Evolutionary conservation across 2,888 invertebrate species (phyloP).

Genomic region (Polyommatus iphigenia): DNA sequence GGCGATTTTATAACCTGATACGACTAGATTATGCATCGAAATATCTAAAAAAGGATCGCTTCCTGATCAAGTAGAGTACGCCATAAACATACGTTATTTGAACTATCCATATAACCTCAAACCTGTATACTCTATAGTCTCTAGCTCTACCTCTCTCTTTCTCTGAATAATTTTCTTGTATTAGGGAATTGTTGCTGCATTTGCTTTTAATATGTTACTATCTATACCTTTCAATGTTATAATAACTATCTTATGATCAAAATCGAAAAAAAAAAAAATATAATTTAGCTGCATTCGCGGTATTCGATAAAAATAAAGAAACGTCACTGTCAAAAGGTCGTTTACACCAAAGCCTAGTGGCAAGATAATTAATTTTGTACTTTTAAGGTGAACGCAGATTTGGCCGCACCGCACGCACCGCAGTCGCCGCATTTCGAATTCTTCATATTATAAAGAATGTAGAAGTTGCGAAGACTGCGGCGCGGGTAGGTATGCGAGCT

Average conservation of each 20-base stretch:
- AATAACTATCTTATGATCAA: neutral
- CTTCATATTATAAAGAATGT: too few species aligned
- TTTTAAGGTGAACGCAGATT: too few species aligned
- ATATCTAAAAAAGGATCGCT: neutral
- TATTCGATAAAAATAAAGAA: neutral
- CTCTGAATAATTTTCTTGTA: neutral
- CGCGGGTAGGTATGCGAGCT: too few species aligned
- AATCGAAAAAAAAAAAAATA: neutral
- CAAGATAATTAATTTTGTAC: neutral
- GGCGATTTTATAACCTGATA: neutral
- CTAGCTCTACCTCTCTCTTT: too few species aligned
- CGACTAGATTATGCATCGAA: neutral
- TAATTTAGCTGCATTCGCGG: neutral
- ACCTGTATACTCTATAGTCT: neutral
- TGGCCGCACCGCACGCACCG: too few species aligned
- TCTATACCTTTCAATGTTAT: neutral
- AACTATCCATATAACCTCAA: neutral
- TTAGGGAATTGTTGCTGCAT: neutral
- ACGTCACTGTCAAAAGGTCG: constrained; percentile 17
- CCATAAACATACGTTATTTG: neutral
- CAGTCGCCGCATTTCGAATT: too few species aligned
- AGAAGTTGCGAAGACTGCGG: too few species aligned
- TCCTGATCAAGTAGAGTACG: neutral
- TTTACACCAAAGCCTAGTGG: neutral
- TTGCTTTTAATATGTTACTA: neutral